Evolutionary conservation across 2,797 vertebrate genomes (phyloP).

Genomic region (Heteromormyrus szaboi): DNA sequence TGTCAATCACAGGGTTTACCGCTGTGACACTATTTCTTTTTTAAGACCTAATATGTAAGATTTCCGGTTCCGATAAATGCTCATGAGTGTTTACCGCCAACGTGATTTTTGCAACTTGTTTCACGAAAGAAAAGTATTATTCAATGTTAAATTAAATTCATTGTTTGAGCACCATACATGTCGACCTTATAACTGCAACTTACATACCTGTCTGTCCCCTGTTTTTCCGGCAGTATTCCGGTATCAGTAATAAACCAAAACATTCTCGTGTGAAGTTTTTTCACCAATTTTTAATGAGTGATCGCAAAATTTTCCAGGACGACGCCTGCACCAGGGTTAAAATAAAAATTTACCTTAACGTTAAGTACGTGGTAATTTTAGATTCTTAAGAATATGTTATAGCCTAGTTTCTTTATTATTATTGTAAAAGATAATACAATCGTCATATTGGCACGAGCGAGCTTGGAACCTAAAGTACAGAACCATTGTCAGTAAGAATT

Average conservation of each 20-base stretch:
- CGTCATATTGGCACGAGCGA: background rate
- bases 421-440: background rate
- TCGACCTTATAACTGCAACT: background rate
- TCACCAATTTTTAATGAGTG: background rate
- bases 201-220: background rate
- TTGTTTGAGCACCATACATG: background rate
- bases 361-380: background rate
- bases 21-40: background rate
- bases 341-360: background rate
- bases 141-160: background rate
- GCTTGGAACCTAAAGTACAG: background rate
- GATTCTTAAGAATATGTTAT: background rate
- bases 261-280: background rate
- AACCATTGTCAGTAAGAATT: background rate
- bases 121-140: background rate
- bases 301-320: background rate
- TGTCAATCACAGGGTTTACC: constrained; percentile 5
- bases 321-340: background rate
- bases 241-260: background rate
- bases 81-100: background rate
- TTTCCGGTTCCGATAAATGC: background rate
- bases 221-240: background rate
- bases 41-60: background rate
- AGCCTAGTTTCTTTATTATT: background rate
- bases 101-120: background rate